Base-by-base conservation (phyloP, 2,113 vertebrate species). In the Cephalopterus ornatus region DNA sequence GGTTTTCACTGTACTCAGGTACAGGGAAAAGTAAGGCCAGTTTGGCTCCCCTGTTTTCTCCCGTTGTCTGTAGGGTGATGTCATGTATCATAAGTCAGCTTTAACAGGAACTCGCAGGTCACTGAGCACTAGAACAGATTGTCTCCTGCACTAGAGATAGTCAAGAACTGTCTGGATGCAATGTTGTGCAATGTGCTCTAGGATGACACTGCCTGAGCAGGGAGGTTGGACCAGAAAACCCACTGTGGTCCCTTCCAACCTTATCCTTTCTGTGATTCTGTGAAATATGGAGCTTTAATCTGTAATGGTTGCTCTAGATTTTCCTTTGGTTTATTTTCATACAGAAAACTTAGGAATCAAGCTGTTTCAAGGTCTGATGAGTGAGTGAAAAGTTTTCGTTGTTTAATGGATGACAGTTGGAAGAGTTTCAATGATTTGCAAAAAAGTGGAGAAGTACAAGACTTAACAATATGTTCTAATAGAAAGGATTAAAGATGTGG, bases 301-400 rank as follows among this genome's bases (percentile, higher is more conserved):
- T 78, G 59, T 85, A 85, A 89, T 76, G 49, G 39, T 65, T 39
- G 27, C 85, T 91, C 84, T 87, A 49, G 56, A 71, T 27, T 95
- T 83, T 91, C 52, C 81, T 77, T 73, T 88, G 74, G 41, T 63
- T 94, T 96, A 75, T 80, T 96, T 95, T 96, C 82, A 53, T 56
- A 52, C 53, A 93, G 93, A 89, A 97, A 96, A 70, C 8, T 49
- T 82, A 75, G 81, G 82, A 97, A 96, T 74, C 62, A 89, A 96
- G 59, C 30, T 92, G 81, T 90, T 88, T 92, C 84, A 89, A 88
- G 93, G 91, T 63, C 44, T 5, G 4, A 42, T 84, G 85, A 97
- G 41, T 96, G 92, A 92, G 62, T 41, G 39, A 55, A 90, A 79
- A 22, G 22, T 73, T 80, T 95, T 95, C 55, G 24, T 19, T 91